Evolutionary conservation across 2,113 vertebrate genomes (phyloP).

Genomic region (Corynorhinus townsendii): DNA sequence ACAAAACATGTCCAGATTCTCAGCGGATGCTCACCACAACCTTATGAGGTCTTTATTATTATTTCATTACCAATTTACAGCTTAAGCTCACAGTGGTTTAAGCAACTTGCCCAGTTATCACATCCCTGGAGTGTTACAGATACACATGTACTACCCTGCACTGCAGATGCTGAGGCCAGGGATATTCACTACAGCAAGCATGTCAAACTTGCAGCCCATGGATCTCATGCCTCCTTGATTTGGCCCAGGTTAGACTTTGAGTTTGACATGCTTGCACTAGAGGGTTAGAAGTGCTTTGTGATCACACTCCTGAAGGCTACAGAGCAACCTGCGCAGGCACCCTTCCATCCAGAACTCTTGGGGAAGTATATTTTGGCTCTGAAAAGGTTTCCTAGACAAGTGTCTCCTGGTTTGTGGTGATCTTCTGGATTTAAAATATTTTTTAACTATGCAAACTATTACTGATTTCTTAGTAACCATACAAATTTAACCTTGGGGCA

Average conservation of each 20-base stretch:
- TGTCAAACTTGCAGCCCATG: no score
- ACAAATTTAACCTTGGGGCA: neutral
- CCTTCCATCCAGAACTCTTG: neutral
- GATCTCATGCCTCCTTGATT: no score
- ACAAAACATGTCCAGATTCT: neutral
- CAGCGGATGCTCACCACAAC: neutral
- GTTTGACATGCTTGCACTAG: neutral
- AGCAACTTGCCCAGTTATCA: neutral
- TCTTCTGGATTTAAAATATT: neutral
- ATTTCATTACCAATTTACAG: neutral
- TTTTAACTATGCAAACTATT: neutral
- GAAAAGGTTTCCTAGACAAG: neutral
- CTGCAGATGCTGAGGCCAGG: neutral
- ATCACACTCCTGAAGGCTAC: neutral
- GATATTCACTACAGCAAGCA: neutral
- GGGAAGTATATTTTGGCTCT: neutral
- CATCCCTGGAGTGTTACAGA: neutral
- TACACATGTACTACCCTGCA: neutral
- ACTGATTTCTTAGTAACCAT: neutral
- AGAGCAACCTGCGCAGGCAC: neutral
- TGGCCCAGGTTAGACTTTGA: no score
- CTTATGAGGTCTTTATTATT: neutral
- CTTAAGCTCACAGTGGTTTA: neutral
- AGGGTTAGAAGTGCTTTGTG: slow-evolving; percentile 14
- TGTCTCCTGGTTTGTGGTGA: neutral